Conservation (phyloP, 2,113 vertebrate species). For the Cyprinodon brontotheroides region DNA sequence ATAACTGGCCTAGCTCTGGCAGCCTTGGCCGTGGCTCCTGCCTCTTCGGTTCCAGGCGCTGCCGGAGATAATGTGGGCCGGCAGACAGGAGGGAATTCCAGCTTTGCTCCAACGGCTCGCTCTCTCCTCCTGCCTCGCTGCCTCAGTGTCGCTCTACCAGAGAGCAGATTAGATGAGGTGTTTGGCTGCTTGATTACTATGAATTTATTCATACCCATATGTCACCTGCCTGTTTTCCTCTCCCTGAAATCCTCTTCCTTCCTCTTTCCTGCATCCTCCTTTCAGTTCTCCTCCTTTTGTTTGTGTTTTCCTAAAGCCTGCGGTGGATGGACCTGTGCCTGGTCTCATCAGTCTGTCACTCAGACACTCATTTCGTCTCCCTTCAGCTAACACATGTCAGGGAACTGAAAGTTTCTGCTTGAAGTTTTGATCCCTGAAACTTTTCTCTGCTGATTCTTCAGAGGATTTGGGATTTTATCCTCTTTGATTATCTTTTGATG, state of each 20-base stretch:
- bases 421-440: slow-evolving; percentile 10
- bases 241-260: slow-evolving; percentile 32
- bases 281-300: slow-evolving; percentile 11
- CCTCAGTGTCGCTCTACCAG: slow-evolving; percentile 49
- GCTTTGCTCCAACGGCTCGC: slow-evolving; percentile 23
- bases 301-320: not conserved
- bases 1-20: slow-evolving; percentile 42
- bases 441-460: slow-evolving; percentile 15
- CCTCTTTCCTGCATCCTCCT: slow-evolving; percentile 19
- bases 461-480: no score
- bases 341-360: slow-evolving; percentile 40
- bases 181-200: slow-evolving; percentile 77
- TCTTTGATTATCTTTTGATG: no score
- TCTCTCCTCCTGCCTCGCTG: slow-evolving; percentile 38
- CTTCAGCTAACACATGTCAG: slow-evolving; percentile 45
- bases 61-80: slow-evolving; percentile 69
- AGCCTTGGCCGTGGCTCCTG: slow-evolving; percentile 39
- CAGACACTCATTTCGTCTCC: slow-evolving; percentile 31
- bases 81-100: slow-evolving; percentile 68
- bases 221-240: slow-evolving; percentile 51
- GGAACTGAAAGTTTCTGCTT: slow-evolving; percentile 45
- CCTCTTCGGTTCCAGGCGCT: slow-evolving; percentile 43
- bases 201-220: slow-evolving; percentile 82
- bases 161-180: slow-evolving; percentile 80
- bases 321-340: slow-evolving; percentile 12